Percentiles rank a stretch among this genome's conserved stretches.
phyloP scores from a whole-genome alignment of 2,888 invertebrate species.

The Drosophila mimica region DNA sequence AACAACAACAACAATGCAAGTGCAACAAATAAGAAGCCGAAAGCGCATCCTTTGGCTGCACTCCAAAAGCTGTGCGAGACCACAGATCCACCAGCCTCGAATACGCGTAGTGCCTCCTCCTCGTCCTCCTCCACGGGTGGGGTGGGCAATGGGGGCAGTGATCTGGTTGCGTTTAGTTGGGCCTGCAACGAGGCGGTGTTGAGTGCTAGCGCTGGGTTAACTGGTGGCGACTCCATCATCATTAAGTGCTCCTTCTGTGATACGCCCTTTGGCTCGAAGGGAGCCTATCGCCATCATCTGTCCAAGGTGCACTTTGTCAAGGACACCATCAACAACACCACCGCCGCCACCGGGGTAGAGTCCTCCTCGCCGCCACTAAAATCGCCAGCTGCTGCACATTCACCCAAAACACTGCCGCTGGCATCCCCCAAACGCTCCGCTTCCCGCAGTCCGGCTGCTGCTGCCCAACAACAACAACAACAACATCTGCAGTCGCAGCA shows the following conservation, averaged over 20 bases:
- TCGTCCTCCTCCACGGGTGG: constrained; percentile 18
- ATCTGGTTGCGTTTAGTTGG: constrained; percentile 95
- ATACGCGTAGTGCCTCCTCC: constrained; percentile 72
- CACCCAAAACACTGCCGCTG: constrained; percentile 70
- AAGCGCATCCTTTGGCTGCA: constrained; percentile 96
- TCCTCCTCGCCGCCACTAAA: constrained; percentile 85
- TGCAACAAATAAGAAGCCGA: constrained; percentile 71
- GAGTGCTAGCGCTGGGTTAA: constrained; percentile 85
- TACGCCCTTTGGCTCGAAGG: constrained; percentile 97
- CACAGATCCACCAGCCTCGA: constrained; percentile 88
- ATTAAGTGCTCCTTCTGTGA: constrained; percentile 98
- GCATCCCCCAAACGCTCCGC: constrained; percentile 76
- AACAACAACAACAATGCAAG: constrained; percentile 50
- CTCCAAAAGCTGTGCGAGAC: constrained; percentile 98
- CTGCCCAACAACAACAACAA: constrained; percentile 12
- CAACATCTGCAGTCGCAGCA: constrained; percentile 13
- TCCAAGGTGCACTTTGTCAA: constrained; percentile 98
- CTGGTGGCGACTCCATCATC: constrained; percentile 88
- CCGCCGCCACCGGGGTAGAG: constrained; percentile 86
- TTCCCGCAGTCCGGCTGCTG: constrained; percentile 74
- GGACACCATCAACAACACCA: constrained; percentile 86
- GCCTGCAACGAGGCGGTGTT: constrained; percentile 96
- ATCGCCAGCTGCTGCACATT: constrained; percentile 67
- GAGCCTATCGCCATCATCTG: constrained; percentile 97
- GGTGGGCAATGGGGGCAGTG: constrained; percentile 66